Evolutionary conservation across 1,140 invertebrate species (phyloP), one percentile per base, ranked within the genome.

Genomic region (Papilio machaon): DNA sequence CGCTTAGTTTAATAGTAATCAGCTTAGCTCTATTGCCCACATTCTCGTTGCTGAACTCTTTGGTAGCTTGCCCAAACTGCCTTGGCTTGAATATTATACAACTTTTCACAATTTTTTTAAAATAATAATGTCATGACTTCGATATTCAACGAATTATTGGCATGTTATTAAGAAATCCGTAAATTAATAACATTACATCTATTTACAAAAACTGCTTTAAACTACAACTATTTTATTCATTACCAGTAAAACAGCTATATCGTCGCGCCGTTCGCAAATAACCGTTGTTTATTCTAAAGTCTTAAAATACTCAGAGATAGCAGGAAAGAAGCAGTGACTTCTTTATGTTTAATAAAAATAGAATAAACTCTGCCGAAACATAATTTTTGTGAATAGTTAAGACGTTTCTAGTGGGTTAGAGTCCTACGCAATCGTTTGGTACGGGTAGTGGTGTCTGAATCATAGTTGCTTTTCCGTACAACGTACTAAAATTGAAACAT

Each of bases 301-400:
- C 64, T 70, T 70, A 70, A 70, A 70, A 70, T 70, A 70, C 64
- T 70, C 64, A 70, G 2, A 30, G 30, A 70, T 70, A 70, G 64
- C 64, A 77, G 46, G 60, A 84, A 79, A 79, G 82, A 84, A 84
- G 80, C 74, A 79, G 52, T 82, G 78, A 75, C 73, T 49, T 54
- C 15, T 82, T 84, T 78, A 78, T 77, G 79, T 80, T 80, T 46
- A 74, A 75, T 73, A 79, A 81, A 83, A 83, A 81, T 81, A 83
- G 81, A 79, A 17, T 79, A 75, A 76, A 70, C 64, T 35, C 64
- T 70, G 64, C 64, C 64, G 64, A 70, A 70, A 70, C 64, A 35
- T 70, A 35, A 70, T 70, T 70, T 70, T 70, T 70, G 64, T 70
- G 30, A 70, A 30, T 30, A 64, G 64, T 70, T 70, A 70, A 70